Percentiles rank a stretch among this genome's conserved stretches.
phyloP scores from a whole-genome alignment of 2,113 vertebrate species.

The Chamaea fasciata region DNA sequence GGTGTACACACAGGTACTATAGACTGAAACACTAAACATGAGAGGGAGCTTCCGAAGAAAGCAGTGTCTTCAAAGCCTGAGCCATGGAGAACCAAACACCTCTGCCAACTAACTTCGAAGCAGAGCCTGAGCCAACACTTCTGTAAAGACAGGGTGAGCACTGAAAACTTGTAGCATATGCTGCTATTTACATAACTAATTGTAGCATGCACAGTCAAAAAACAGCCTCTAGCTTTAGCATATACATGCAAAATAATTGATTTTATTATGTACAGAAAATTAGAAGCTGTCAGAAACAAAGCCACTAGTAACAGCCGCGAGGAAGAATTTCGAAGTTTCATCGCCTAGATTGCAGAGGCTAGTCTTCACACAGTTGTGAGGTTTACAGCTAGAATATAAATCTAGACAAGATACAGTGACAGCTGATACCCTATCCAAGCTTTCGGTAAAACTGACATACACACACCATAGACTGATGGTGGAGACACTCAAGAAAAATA shows the following conservation, averaged over 20 bases:
- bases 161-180: conserved; percentile 63
- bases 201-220: conserved; percentile 62
- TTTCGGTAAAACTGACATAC: conserved; percentile 25
- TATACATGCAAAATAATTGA: conserved; percentile 59
- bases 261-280: conserved; percentile 60
- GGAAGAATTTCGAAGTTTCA: conserved; percentile 12
- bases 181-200: conserved; percentile 68
- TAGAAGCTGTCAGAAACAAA: conserved; percentile 64
- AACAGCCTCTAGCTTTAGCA: conserved; percentile 65
- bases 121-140: conserved; percentile 58
- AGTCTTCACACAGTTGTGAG: conserved; percentile 24
- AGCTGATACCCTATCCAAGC: conserved; percentile 40
- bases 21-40: background rate
- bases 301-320: conserved; percentile 27
- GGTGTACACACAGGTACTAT: background rate
- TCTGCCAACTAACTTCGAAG: conserved; percentile 55
- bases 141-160: conserved; percentile 47
- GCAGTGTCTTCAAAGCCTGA: conserved; percentile 21
- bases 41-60: background rate
- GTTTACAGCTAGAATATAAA: conserved; percentile 47
- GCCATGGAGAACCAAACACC: conserved; percentile 15
- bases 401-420: conserved; percentile 25
- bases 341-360: conserved; percentile 24
- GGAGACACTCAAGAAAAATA: conserved; percentile 11
- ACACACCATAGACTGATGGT: background rate